phyloP scores from a whole-genome alignment of 1,140 invertebrate species.

The Hylaeus anthracinus region DNA sequence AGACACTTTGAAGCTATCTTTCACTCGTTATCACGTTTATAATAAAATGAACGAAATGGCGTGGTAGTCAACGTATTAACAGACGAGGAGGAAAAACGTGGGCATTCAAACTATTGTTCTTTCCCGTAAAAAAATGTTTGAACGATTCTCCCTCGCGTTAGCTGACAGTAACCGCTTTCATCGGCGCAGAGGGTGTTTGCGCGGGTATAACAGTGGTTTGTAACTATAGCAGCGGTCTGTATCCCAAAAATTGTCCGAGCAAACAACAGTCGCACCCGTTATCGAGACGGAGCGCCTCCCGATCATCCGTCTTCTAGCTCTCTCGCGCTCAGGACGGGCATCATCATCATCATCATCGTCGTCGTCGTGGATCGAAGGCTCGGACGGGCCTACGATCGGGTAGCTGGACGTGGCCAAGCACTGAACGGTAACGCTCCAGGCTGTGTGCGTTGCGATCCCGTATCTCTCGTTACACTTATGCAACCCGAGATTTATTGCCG shows the following conservation, averaged over 20 bases:
- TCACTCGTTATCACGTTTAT: too few relatives aligned
- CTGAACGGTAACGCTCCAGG: slow-evolving; percentile 68
- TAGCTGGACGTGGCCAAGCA: slow-evolving; percentile 4
- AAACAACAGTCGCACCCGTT: slow-evolving; percentile 34
- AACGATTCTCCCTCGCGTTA: too few relatives aligned
- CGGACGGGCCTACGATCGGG: slow-evolving; percentile 33
- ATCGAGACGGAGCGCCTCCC: slow-evolving; percentile 24
- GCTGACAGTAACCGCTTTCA: too few relatives aligned
- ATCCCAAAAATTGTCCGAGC: slow-evolving; percentile 21
- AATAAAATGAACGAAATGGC: too few relatives aligned
- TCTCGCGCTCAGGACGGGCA: slow-evolving; percentile 4
- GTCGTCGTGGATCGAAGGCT: slow-evolving; percentile 49
- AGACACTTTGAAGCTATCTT: too few relatives aligned
- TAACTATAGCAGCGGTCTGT: background rate
- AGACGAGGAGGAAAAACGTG: too few relatives aligned
- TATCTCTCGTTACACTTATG: slow-evolving; percentile 82
- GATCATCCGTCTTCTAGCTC: slow-evolving; percentile 20
- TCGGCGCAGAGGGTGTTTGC: too few relatives aligned
- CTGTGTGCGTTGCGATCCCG: slow-evolving; percentile 80
- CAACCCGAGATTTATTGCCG: slow-evolving; percentile 81
- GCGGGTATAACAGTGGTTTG: slow-evolving; percentile 4
- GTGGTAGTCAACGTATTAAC: too few relatives aligned
- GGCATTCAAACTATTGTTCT: too few relatives aligned
- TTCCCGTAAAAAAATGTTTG: too few relatives aligned
- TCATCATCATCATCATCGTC: slow-evolving; percentile 11